phyloP scores from a whole-genome alignment of 2,113 vertebrate genomes.

The Leucopsar rothschildi region DNA sequence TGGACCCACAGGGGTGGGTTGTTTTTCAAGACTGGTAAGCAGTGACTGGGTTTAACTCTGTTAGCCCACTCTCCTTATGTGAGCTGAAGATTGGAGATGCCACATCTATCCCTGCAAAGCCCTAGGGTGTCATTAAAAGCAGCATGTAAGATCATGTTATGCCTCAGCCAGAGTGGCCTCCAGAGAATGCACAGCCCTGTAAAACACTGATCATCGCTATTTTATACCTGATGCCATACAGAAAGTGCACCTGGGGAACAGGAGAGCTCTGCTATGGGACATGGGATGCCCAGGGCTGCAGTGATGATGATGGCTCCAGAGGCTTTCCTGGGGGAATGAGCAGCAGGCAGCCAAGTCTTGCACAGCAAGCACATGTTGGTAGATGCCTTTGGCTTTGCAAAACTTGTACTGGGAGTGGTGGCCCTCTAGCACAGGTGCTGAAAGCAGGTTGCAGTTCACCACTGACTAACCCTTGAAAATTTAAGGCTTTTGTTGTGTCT shows the following conservation, averaged over 20 bases:
- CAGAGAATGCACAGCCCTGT: background rate
- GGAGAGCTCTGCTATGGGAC: background rate
- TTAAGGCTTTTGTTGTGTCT: background rate
- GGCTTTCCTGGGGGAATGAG: background rate
- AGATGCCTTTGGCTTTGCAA: background rate
- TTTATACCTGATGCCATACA: background rate
- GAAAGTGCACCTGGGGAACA: background rate
- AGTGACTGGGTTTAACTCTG: background rate
- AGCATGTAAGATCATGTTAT: background rate
- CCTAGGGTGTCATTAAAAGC: background rate
- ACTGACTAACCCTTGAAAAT: background rate
- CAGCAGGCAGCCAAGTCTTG: background rate
- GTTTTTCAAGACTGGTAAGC: background rate
- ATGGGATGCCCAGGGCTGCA: background rate
- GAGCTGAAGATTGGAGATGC: background rate
- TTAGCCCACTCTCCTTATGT: background rate
- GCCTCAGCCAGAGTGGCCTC: background rate
- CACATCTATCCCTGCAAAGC: background rate
- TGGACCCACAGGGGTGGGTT: background rate
- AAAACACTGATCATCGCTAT: background rate
- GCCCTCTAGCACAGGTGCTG: background rate
- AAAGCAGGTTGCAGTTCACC: background rate
- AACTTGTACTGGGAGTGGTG: background rate
- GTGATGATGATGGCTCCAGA: background rate
- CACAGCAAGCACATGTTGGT: background rate